Evolutionary conservation across 2,888 invertebrate genomes (phyloP).

Genomic region (Chymomyza amoena): DNA sequence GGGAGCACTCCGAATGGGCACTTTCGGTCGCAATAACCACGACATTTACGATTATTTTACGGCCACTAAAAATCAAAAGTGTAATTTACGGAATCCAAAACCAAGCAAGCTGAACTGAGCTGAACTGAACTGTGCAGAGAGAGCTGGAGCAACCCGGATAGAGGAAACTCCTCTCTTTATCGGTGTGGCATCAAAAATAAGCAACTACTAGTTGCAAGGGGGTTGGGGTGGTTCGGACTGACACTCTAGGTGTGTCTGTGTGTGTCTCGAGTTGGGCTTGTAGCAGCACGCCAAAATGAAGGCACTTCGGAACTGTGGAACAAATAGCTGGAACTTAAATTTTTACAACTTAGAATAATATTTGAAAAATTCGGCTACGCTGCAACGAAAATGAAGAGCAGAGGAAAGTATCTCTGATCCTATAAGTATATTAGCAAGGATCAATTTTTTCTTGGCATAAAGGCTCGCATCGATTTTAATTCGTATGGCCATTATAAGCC

Average conservation of each 20-base stretch:
- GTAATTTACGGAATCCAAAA: slow-evolving; percentile 76
- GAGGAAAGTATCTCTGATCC: too few species aligned
- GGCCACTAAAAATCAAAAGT: slow-evolving; percentile 79
- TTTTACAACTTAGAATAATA: too few species aligned
- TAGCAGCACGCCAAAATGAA: background rate
- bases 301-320: background rate
- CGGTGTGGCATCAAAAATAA: slow-evolving; percentile 11
- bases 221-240: background rate
- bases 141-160: background rate
- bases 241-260: background rate
- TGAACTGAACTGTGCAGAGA: background rate
- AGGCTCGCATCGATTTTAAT: too few species aligned
- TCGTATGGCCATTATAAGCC: too few species aligned
- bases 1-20: slow-evolving; percentile 75
- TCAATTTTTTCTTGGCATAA: too few species aligned
- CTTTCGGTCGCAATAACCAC: slow-evolving; percentile 79
- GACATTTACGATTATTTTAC: slow-evolving; percentile 79
- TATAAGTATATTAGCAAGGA: too few species aligned
- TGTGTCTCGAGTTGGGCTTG: background rate
- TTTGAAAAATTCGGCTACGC: too few species aligned
- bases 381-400: too few species aligned
- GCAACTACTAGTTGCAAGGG: background rate
- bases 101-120: slow-evolving; percentile 27
- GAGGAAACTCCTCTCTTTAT: background rate
- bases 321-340: background rate